Base-by-base conservation (phyloP, 2,888 invertebrate genomes). In the Mimachlamys varia region DNA sequence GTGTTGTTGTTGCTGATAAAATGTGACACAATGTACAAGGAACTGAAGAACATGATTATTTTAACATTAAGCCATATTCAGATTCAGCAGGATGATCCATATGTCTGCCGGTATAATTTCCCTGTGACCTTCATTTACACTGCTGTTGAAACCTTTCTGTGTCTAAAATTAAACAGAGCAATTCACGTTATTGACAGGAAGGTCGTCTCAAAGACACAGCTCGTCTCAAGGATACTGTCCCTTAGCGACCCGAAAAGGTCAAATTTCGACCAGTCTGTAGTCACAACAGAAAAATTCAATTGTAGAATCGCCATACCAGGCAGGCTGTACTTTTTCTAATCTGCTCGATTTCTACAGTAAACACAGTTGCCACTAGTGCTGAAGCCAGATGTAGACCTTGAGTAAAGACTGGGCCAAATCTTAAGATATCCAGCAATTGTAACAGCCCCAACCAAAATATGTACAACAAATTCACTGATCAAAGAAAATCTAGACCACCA, bases 301-400 rank as follows among this genome's bases (percentile, higher is more conserved):
- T 62, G 62, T 22, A 2, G n/a, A 76, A 76, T 33, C 27, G 12
- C 7, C 76, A 76, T 76, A 1, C 33, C 3, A 27, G 12, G 76
- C 76, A 76, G 76, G 13, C 76, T 13, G 53, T 33, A 33, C 76
- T 76, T 17, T 22, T 17, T 19, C 58, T 33, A 76, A 27, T 33
- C 76, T 76, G 76, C 17, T 33, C 27, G 76, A 76, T 76, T 76
- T 76, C 76, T 76, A 33, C 27, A 33, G 76, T 76, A 76, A 76
- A 76, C 76, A 76, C 33, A 76, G 76, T 76, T 33, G 27, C 13
- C 76, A 76, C 33, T 76, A 33, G 33, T 76, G 76, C 15, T 76
- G 2, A 27, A 76, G 12, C 76, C 76, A 76, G 76, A 76, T 76
- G 76, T 33, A 76, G 76, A 27, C 76, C 76, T 76, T 76, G 33